Conservation (phyloP, 2,113 vertebrate genomes). For the Sinocyclocheilus rhinocerous region DNA sequence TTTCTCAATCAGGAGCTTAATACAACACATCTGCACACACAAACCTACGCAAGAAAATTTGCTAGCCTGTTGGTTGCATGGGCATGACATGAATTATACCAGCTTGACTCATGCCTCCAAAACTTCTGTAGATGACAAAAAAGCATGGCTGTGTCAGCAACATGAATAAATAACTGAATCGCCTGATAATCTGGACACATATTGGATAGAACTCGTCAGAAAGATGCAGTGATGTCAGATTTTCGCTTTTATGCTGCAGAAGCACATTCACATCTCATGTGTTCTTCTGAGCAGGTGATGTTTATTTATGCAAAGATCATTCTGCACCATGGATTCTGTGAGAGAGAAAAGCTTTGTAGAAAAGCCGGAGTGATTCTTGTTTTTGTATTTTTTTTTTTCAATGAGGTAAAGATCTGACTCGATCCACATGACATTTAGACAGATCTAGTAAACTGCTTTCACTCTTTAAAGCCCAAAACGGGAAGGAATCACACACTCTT, state of each 20-base stretch:
- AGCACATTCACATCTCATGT: slow-evolving; percentile 5
- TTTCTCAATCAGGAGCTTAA: slow-evolving; percentile 76
- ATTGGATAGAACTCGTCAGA: background rate
- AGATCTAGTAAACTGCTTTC: slow-evolving; percentile 9
- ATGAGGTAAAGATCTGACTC: slow-evolving; percentile 1
- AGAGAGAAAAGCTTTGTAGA: background rate
- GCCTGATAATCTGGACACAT: slow-evolving; percentile 28
- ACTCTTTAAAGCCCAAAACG: background rate
- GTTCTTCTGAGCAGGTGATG: slow-evolving; percentile 21
- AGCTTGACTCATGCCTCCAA: background rate
- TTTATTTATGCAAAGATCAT: slow-evolving; percentile 40
- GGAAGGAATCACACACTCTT: slow-evolving; percentile 1
- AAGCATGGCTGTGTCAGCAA: slow-evolving; percentile 45
- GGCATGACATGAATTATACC: slow-evolving; percentile 24
- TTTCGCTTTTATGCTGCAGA: slow-evolving; percentile 23
- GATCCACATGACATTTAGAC: slow-evolving; percentile 7
- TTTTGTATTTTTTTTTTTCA: background rate
- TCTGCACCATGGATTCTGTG: slow-evolving; percentile 1
- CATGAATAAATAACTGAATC: slow-evolving; percentile 26
- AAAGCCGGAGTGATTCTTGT: slow-evolving; percentile 21
- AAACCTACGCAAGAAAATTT: slow-evolving; percentile 12
- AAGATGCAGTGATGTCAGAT: slow-evolving; percentile 31
- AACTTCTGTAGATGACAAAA: background rate
- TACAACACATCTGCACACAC: slow-evolving; percentile 56
- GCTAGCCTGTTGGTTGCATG: background rate